Evolutionary conservation across 2,113 vertebrate species (phyloP), one percentile per base, ranked within the genome.

Genomic region (Perccottus glenii): DNA sequence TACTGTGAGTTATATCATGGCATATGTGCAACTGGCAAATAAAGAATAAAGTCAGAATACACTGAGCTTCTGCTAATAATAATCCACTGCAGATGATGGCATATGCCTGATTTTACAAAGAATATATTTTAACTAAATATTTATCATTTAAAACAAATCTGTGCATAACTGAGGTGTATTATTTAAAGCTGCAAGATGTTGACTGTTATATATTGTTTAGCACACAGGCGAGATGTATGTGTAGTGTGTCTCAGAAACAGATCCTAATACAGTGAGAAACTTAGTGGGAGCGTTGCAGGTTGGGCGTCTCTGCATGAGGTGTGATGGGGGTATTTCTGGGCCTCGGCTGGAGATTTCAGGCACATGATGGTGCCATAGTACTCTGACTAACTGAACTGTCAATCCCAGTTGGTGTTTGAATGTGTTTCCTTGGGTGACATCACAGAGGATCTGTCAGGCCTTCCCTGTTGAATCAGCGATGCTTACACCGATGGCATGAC

Each of bases 371-470:
- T 43, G 14, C 36, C 40, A 15, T 62, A 35, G 50, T 33, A 53
- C 64, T 60, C 61, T 79, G 78, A 85, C 67, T 68, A 49, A 84
- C 77, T 27, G 62, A 66, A 58, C 63, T 78, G 69, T 83, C 73
- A 62, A 58, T 49, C 73, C 78, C 82, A 83, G 75, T 77, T 80
- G 82, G 77, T 78, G 16, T 62, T 73, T 60, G 50, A 87, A 78
- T 52, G 80, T 79, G 65, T 73, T 80, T 79, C 68, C 70, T 72
- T 35, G 47, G 1, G 55, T 77, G 73, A 86, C 67, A 64, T 84
- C 84, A 83, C 55, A 35, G 19, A 49, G n/a, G 65, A 48, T 46
- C 47, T 68, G 57, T 61, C 80, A 72, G 83, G 81, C 75, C 47
- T 82, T 82, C 65, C 80, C 74, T 38, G 14, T 40, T 72, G 70